Base-by-base conservation (phyloP, 2,113 vertebrate species). In the Passer domesticus region DNA sequence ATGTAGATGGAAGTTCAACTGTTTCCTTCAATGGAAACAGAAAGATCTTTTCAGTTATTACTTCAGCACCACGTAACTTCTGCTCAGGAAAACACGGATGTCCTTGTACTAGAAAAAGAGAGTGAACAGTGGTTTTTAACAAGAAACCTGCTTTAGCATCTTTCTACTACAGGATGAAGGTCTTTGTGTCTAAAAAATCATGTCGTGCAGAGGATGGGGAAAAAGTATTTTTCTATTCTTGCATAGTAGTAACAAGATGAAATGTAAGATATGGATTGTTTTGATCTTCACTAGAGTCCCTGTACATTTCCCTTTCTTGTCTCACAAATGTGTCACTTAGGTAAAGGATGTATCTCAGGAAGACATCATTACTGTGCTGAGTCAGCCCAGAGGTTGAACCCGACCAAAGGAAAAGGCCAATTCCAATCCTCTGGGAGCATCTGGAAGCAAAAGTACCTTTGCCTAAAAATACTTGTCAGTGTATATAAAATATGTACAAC, bases 1-100 rank as follows among this genome's bases (percentile, higher is more conserved):
- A 94, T 89, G 80, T 81, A 81, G 49, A 90, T 75, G 68, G 83
- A 89, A 89, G 83, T 96, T 96, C 76, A 93, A 74, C 68, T 90
- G 28, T 93, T 93, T 93, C 78, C 92, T 52, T 96, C 95, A 95
- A 86, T 94, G 94, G 85, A 92, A 92, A 89, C 27, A 0, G 68
- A 85, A 93, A 90, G 59, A 81, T 86, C 64, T 58, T 92, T 86
- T 90, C 67, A 77, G 82, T 46, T 73, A 53, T 83, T 73, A 46
- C 70, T 93, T 88, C 20, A 94, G 81, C 52, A 93, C 67, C 88
- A 83, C 0, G 3, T 88, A 92, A 92, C 60, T 94, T 81, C 72
- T 89, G 30, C 37, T 89, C 30, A 58, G 50, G 55, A 80, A 94
- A 85, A 88, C 73, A 83, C 35, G 10, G 49, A 79, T 94, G 90